Base-by-base conservation (phyloP, 1,140 invertebrate species). In the Pantala flavescens region DNA sequence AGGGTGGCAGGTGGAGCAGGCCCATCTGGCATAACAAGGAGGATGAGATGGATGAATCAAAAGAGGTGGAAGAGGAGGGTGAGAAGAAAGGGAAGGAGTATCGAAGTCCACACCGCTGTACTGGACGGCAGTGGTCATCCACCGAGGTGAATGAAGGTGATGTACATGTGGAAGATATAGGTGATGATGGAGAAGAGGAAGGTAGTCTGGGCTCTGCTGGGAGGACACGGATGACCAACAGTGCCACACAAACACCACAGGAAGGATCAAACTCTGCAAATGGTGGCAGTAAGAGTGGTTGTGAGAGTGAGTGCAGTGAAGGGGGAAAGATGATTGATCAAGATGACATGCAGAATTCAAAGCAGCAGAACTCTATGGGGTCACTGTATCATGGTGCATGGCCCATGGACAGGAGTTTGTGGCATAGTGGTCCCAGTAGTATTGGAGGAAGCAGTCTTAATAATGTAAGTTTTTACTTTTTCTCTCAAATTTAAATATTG, bases 381-480 rank as follows among this genome's bases (percentile, higher is more conserved):
- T 83, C 82, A 24, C 81, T 89, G 0, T 90, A 90, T 80, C 88
- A 89, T 78, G 89, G 90, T 36, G 89, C 88, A 11, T 92, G 90
- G 90, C 89, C 89, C 21, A 87, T 88, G 28, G 88, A 89, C 78
- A 81, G 84, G 78, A 71, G 28, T 9, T 79, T 86, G 78, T 87
- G 85, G 86, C 83, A 83, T 75, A 86, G 82, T 77, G 85, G 87
- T 76, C 85, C 85, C 73, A 82, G 81, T 76, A 83, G 80, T 73
- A 77, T 82, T 76, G 79, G 80, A 12, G 80, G 76, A 28, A 43
- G 70, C 24, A 24, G 23, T 9, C 19, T 42, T 9, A 73, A 49
- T 19, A 76, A 74, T 63, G 11, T 76, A n/a, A 73, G 42, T 42
- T 72, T 75, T n/a, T n/a, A n/a, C n/a, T n/a, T n/a, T n/a, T n/a